These are phyloP conservation scores for Alauda arvensis DNA, from an alignment of 2,797 vertebrate species.

Conservation along the genomic window DNA sequence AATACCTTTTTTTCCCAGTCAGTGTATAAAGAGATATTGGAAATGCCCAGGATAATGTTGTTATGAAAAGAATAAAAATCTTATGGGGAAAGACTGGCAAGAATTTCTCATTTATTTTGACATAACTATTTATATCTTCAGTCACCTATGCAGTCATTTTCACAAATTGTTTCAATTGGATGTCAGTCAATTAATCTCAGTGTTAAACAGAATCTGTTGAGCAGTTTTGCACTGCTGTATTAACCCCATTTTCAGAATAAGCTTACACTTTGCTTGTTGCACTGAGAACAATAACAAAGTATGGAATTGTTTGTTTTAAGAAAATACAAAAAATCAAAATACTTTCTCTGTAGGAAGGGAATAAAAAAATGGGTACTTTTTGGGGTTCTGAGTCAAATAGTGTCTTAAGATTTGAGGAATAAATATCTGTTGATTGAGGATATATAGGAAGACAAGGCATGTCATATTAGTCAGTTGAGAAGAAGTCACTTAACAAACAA, in stretches of 20 bases:
- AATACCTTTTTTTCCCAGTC: neutral
- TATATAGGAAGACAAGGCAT: neutral
- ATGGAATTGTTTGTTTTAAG: neutral
- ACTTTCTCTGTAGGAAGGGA: neutral
- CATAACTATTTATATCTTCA: neutral
- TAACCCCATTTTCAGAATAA: neutral
- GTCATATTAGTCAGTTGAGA: conserved; percentile 23
- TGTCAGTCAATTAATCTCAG: neutral
- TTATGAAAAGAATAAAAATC: neutral
- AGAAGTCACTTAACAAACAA: conserved; percentile 15
- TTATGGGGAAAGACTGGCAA: too few species aligned
- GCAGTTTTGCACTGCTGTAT: neutral
- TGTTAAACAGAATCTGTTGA: neutral
- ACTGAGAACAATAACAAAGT: neutral
- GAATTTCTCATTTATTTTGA: neutral
- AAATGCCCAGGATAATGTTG: neutral
- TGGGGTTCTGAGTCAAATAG: neutral
- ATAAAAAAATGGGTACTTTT: neutral
- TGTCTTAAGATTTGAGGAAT: neutral
- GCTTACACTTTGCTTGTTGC: neutral
- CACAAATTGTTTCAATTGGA: neutral
- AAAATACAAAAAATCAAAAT: neutral
- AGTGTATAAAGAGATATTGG: neutral
- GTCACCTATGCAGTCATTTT: neutral
- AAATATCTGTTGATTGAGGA: neutral